phyloP scores from a whole-genome alignment of 1,140 invertebrate genomes.

The Linepithema humile region DNA sequence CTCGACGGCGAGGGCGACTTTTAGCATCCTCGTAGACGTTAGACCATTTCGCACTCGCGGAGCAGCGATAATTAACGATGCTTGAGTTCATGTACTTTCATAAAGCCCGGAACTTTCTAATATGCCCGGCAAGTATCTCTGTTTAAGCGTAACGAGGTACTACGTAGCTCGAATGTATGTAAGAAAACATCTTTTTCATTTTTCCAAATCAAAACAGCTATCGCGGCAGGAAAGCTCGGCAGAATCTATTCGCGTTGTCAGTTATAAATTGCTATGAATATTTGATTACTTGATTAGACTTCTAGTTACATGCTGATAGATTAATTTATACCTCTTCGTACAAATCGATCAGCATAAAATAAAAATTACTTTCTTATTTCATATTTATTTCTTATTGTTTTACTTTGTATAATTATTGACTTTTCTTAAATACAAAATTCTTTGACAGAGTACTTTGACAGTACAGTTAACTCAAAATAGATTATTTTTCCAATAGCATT shows the following conservation, averaged over 20 bases:
- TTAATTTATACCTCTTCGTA: neutral
- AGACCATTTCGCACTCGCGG: constrained; percentile 23
- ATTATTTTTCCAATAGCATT: neutral
- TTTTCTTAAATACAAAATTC: neutral
- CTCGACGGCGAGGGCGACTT: neutral
- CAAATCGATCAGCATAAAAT: neutral
- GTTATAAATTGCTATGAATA: neutral
- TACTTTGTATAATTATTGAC: neutral
- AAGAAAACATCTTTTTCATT: constrained; percentile 22
- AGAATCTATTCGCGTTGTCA: neutral
- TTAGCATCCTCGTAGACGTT: constrained; percentile 25
- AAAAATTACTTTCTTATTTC: neutral
- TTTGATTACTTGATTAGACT: neutral
- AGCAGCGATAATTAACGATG: constrained; percentile 46
- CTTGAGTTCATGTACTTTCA: constrained; percentile 38
- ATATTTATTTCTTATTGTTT: neutral
- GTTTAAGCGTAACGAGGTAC: constrained; percentile 34
- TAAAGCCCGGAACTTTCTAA: constrained; percentile 46
- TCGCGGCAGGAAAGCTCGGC: neutral
- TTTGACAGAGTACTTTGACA: neutral
- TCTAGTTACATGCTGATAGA: neutral
- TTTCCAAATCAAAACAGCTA: constrained; percentile 17
- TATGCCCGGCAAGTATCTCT: constrained; percentile 33
- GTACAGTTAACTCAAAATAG: neutral
- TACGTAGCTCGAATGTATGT: neutral